Percentiles rank a stretch among this genome's conserved stretches.
Evolutionary conservation across 2,797 vertebrate species (phyloP).

Genomic region (Lutjanus argentimaculatus): DNA sequence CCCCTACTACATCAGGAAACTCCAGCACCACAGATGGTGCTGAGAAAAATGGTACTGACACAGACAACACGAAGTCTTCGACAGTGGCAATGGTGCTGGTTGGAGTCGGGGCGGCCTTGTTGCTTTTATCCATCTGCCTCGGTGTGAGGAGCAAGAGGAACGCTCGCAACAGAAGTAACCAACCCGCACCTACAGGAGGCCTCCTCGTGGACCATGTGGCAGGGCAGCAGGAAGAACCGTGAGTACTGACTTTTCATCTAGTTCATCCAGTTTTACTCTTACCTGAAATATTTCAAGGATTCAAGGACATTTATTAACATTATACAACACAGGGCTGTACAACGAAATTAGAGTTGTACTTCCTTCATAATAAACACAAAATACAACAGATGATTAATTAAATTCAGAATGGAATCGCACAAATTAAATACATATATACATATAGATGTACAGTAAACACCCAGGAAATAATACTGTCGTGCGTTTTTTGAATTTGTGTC

Average conservation of each 20-base stretch:
- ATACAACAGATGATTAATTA: too few species aligned
- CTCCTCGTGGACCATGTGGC: conserved; percentile 48
- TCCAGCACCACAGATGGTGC: conserved; percentile 24
- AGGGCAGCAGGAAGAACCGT: conserved; percentile 59
- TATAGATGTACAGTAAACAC: too few species aligned
- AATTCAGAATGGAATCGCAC: too few species aligned
- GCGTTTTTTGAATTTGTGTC: too few species aligned
- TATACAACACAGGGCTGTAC: too few species aligned
- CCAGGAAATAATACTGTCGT: too few species aligned
- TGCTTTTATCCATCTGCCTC: conserved; percentile 92
- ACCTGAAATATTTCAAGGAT: neutral
- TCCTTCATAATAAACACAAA: too few species aligned
- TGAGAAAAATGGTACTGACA: rapidly evolving
- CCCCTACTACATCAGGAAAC: conserved; percentile 5
- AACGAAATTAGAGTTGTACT: too few species aligned
- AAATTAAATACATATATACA: too few species aligned
- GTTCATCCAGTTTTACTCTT: neutral
- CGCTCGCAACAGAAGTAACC: conserved; percentile 61
- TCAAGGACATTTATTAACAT: too few species aligned
- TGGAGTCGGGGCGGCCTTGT: conserved; percentile 87
- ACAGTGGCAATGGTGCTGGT: conserved; percentile 93
- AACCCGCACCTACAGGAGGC: neutral
- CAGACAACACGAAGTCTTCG: conserved; percentile 84
- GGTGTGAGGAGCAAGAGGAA: conserved; percentile 89
- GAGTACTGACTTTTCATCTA: conserved; percentile 50